Conservation (phyloP, 2,797 vertebrate species). For the Macroramphosus scolopax region DNA sequence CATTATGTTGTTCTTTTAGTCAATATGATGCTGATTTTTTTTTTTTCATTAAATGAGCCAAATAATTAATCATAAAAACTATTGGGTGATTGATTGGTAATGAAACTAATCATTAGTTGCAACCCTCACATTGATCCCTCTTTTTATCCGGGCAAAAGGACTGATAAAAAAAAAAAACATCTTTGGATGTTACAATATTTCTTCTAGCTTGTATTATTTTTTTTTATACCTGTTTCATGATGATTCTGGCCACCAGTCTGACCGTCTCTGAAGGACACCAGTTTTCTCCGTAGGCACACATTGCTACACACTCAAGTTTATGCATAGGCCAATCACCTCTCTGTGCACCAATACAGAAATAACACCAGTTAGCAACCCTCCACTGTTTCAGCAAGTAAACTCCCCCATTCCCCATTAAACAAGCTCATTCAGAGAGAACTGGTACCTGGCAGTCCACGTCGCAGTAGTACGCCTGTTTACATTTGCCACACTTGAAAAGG, state of each 20-base stretch:
- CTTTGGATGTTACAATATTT: too few species aligned
- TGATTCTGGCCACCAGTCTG: conserved; percentile 90
- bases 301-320: conserved; percentile 92
- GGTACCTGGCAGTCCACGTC: conserved; percentile 94
- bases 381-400: not conserved
- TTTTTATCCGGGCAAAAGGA: too few species aligned
- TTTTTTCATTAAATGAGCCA: too few species aligned
- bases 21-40: too few species aligned
- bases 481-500: conserved; percentile 95
- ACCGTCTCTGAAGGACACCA: conserved; percentile 98
- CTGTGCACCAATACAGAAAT: conserved; percentile 60
- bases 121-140: too few species aligned
- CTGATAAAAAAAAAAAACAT: too few species aligned
- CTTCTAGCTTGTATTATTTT: not conserved
- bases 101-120: too few species aligned
- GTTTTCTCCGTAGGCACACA: conserved; percentile 90
- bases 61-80: too few species aligned
- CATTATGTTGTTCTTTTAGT: too few species aligned
- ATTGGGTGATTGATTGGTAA: too few species aligned
- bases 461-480: conserved; percentile 97
- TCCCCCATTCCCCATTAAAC: too few species aligned
- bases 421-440: not conserved
- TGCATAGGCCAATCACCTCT: conserved; percentile 96
- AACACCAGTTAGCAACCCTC: not conserved
- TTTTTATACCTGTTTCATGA: conserved; percentile 88